These are phyloP conservation scores for Margarornis squamiger DNA, from an alignment of 2,797 vertebrate genomes.

Conservation along the genomic window DNA sequence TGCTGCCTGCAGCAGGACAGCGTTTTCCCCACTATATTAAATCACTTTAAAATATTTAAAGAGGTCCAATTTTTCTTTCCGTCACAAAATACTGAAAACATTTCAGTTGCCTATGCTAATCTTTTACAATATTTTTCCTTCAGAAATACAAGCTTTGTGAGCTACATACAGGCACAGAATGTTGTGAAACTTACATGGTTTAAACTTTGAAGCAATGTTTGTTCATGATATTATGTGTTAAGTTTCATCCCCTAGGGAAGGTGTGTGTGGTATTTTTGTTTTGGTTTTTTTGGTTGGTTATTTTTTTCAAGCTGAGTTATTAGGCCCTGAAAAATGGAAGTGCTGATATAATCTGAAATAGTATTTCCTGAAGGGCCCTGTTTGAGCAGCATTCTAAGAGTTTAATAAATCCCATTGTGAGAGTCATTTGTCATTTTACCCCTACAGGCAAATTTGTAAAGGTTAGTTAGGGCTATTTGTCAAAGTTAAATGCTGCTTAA, in stretches of 20 bases:
- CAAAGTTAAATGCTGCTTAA: constrained; percentile 48
- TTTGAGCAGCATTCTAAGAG: constrained; percentile 34
- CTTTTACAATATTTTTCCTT: neutral
- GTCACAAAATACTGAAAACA: neutral
- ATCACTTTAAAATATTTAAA: neutral
- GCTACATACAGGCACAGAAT: neutral
- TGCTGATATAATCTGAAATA: constrained; percentile 55
- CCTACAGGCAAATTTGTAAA: constrained; percentile 52
- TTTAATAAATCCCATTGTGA: constrained; percentile 47
- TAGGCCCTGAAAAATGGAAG: constrained; percentile 49
- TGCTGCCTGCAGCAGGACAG: neutral
- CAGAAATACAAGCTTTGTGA: neutral
- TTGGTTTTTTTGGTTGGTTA: neutral
- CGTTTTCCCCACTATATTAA: neutral
- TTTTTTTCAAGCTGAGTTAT: constrained; percentile 30
- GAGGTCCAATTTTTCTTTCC: neutral
- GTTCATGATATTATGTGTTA: neutral
- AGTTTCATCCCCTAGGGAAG: neutral
- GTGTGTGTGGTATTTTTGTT: neutral
- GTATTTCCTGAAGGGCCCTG: constrained; percentile 47
- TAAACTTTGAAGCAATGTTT: neutral
- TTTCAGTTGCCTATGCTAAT: neutral
- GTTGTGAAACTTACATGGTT: neutral
- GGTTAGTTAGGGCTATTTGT: constrained; percentile 49
- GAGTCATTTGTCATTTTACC: constrained; percentile 64